Conservation (phyloP, 1,140 invertebrate species). For the Rhynchophorus ferrugineus region DNA sequence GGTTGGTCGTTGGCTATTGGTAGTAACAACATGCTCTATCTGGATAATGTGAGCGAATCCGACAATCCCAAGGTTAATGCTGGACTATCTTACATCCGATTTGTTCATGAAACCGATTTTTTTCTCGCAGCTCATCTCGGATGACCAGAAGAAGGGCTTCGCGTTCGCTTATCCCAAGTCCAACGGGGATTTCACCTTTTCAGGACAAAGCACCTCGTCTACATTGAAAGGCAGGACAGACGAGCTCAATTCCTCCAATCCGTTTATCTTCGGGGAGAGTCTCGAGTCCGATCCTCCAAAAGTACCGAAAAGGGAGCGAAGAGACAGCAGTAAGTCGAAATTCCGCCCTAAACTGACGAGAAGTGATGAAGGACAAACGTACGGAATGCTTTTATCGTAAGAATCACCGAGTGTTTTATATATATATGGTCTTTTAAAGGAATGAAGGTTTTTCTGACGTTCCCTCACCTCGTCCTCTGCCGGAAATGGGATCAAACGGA, state of each 20-base stretch:
- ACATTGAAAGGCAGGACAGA: constrained; percentile 26
- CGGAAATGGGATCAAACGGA: constrained; percentile 65
- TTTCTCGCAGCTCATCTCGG: too few relatives aligned
- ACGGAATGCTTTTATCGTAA: constrained; percentile 39
- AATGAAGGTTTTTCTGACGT: constrained; percentile 16
- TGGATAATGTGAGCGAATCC: constrained; percentile 40
- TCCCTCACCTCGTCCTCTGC: constrained; percentile 4
- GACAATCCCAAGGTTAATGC: constrained; percentile 21
- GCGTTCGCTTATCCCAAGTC: constrained; percentile 46
- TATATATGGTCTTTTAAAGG: constrained; percentile 2
- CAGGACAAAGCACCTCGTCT: constrained; percentile 20
- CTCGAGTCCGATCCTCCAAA: constrained; percentile 32
- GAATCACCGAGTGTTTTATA: neutral
- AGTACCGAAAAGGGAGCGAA: constrained; percentile 41
- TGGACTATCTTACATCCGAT: neutral
- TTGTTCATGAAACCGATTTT: constrained; percentile 24
- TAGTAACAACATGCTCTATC: constrained; percentile 59
- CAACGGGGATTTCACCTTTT: constrained; percentile 34
- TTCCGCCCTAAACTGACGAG: constrained; percentile 66
- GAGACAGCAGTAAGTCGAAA: constrained; percentile 52
- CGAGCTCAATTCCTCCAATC: constrained; percentile 43
- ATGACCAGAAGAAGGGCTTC: constrained; percentile 46
- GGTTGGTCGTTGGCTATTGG: constrained; percentile 71
- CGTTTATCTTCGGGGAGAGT: constrained; percentile 50
- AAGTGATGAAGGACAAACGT: constrained; percentile 50